Evolutionary conservation across 2,888 invertebrate genomes (phyloP), one percentile per base, ranked within the genome.

Genomic region (Torymus tubicola): DNA sequence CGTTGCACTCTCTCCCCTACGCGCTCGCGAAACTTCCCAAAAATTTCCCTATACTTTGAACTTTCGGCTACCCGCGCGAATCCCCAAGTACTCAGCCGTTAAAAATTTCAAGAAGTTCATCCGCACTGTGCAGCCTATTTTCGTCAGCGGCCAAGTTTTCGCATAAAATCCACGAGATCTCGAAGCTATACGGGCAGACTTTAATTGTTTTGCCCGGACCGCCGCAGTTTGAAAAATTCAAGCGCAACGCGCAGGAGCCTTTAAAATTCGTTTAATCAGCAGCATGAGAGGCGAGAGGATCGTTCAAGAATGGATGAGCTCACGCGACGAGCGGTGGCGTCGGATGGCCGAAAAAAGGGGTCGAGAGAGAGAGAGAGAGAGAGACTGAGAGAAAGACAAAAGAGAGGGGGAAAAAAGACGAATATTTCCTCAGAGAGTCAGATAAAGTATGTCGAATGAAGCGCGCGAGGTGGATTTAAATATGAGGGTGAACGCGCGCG

Each of bases 401-500:
- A n/a, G n/a, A 73, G 16, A 12, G 11, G 60, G 16, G 12, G n/a
- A 63, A 67, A 61, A 69, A 71, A 67, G 65, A 70, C 63, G 77
- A 70, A 73, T 75, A 78, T 64, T 80, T 78, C 70, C 83, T 79
- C 61, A 14, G 81, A 78, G 83, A 82, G 55, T 60, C 31, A 50
- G 52, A 61, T 71, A 61, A 71, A 50, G 42, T 31, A 31, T 31
- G 31, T 31, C 31, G 31, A 31, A 31, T 31, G 31, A 31, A 31
- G 31, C 31, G 31, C 31, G 31, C 31, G 31, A 31, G 31, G 31
- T 31, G 31, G 31, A 31, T 31, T 60, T 61, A 61, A 61, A 61
- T 61, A 61, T 24, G 61, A 61, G 61, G 31, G 21, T 21, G 18
- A 61, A 18, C 18, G 24, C 61, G 58, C 58, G 13, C 3, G 53